phyloP scores from a whole-genome alignment of 2,797 vertebrate species.

The Acomys russatus region DNA sequence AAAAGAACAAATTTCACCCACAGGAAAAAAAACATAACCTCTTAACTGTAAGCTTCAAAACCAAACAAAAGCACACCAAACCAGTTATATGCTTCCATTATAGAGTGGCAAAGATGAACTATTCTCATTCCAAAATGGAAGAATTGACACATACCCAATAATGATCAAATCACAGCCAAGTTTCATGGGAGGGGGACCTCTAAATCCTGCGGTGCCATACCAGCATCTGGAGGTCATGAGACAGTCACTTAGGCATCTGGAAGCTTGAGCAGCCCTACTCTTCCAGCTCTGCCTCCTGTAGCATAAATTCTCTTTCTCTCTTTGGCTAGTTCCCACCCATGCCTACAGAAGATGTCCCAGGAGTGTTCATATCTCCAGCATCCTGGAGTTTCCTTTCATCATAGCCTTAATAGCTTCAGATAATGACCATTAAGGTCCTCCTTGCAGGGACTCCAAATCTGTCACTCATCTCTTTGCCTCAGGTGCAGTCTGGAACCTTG shows the following conservation, averaged over 20 bases:
- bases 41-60: neutral
- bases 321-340: neutral
- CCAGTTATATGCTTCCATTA: neutral
- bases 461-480: neutral
- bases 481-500: neutral
- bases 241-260: neutral
- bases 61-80: neutral
- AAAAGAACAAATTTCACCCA: neutral
- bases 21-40: neutral
- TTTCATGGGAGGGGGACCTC: too few relatives aligned
- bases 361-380: neutral
- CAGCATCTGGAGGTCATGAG: neutral
- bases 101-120: neutral
- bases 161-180: neutral
- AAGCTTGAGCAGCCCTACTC: too few relatives aligned
- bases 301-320: neutral
- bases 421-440: neutral
- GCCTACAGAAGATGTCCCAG: neutral
- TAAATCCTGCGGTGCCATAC: too few relatives aligned
- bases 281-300: neutral
- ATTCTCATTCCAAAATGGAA: neutral
- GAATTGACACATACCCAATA: neutral
- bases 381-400: neutral
- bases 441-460: neutral
- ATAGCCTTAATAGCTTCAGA: too few relatives aligned